Conservation (phyloP, 2,888 invertebrate genomes). For the Laothoe populi region DNA sequence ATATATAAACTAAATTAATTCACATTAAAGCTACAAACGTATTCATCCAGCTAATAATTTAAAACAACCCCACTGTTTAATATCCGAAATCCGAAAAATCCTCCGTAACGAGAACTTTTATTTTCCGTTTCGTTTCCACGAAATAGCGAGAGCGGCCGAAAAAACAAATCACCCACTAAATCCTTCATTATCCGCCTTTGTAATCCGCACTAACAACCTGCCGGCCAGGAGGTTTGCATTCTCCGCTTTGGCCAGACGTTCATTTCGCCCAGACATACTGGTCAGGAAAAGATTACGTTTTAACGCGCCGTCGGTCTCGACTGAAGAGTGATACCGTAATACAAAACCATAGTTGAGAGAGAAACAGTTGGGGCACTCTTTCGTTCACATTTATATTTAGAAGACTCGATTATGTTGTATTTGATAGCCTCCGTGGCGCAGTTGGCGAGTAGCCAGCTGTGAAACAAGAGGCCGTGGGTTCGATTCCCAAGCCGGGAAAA, state of each 20-base stretch:
- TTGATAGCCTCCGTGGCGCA: no score
- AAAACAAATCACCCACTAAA: constrained; percentile 24
- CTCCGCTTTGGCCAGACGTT: constrained; percentile 27
- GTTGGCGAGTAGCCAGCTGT: no score
- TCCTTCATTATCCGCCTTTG: constrained; percentile 23
- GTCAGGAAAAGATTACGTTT: constrained; percentile 42
- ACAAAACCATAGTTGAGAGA: background rate
- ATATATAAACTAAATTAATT: no score
- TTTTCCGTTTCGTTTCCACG: constrained; percentile 2
- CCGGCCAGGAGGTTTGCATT: constrained; percentile 25
- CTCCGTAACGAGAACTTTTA: constrained; percentile 14
- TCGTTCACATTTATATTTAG: background rate
- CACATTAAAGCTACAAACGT: background rate
- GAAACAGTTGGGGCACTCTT: background rate
- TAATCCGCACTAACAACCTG: constrained; percentile 33
- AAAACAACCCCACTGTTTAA: constrained; percentile 8
- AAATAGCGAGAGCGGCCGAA: constrained; percentile 20
- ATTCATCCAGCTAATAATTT: constrained; percentile 6
- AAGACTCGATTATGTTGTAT: no score
- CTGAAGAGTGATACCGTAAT: constrained; percentile 13
- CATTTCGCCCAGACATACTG: background rate
- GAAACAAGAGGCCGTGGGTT: no score
- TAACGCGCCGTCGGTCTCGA: constrained; percentile 42
- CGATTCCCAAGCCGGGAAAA: no score
- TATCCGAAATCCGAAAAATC: background rate